Evolutionary conservation across 2,113 vertebrate genomes (phyloP).

Genomic region (Ceyx cyanopectus): DNA sequence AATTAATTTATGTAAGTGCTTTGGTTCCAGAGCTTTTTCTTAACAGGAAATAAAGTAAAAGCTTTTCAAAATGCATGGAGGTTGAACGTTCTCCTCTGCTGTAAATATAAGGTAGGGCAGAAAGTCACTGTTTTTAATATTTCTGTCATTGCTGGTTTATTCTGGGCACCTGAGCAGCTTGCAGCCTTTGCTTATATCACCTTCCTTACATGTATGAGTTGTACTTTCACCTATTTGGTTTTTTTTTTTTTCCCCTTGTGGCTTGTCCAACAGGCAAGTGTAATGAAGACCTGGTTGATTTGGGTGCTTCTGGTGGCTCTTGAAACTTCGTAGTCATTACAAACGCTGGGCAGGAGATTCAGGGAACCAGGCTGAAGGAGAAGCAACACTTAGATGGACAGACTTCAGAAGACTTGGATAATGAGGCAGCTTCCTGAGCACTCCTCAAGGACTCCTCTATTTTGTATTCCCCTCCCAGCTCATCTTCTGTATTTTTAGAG

Average conservation of each 20-base stretch:
- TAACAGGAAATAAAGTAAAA: not conserved
- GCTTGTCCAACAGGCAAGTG: not conserved
- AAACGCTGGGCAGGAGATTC: not conserved
- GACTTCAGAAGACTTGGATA: not conserved
- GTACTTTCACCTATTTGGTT: not conserved
- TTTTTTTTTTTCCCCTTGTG: not conserved
- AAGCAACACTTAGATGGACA: not conserved
- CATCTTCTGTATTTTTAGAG: not conserved
- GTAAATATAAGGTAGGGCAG: not conserved
- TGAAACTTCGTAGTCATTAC: fast-evolving
- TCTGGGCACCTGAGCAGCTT: not conserved
- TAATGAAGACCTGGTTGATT: not conserved
- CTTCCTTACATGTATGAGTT: not conserved
- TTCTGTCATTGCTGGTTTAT: not conserved
- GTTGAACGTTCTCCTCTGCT: not conserved
- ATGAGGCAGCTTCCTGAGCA: not conserved
- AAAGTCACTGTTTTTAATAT: not conserved
- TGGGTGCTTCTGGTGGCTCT: not conserved
- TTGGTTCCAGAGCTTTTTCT: not conserved
- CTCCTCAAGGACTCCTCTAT: not conserved
- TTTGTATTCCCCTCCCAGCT: not conserved
- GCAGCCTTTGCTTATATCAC: not conserved
- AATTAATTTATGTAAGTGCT: conserved; percentile 6
- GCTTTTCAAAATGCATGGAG: not conserved
- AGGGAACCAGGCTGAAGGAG: not conserved